A percentile compares a stretch with the other conserved stretches of the same genome.
Evolutionary conservation across 2,797 vertebrate species (phyloP).

Genomic region (Podarcis siculus): DNA sequence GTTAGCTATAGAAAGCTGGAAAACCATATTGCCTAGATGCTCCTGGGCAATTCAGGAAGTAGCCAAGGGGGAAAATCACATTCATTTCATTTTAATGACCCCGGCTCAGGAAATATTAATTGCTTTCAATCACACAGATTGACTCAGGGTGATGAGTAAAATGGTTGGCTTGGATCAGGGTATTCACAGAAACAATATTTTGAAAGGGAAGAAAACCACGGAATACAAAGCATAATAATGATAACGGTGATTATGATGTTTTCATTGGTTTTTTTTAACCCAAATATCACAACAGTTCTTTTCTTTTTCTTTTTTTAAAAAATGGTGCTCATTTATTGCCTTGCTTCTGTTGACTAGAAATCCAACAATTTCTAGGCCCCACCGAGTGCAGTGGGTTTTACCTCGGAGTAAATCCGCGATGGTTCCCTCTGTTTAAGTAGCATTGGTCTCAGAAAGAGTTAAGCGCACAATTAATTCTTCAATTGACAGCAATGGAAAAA

Average conservation of each 20-base stretch:
- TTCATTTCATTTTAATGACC: conserved; percentile 8
- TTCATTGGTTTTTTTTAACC: neutral
- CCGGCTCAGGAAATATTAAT: conserved; percentile 30
- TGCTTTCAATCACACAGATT: conserved; percentile 20
- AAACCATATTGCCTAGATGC: neutral
- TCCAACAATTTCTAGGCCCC: neutral
- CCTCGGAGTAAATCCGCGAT: neutral
- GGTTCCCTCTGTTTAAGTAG: neutral
- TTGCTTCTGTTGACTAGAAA: neutral
- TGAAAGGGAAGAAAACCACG: neutral
- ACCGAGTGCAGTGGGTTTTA: neutral
- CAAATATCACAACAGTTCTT: neutral
- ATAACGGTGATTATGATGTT: neutral
- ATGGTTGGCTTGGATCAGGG: neutral
- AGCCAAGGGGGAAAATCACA: neutral
- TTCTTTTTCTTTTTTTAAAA: neutral
- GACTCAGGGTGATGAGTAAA: neutral
- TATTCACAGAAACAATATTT: neutral
- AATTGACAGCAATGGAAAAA: neutral
- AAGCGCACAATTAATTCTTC: neutral
- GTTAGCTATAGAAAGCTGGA: neutral
- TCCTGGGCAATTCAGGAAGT: neutral
- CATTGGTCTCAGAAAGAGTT: neutral
- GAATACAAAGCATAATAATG: neutral
- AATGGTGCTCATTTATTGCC: neutral